Evolutionary conservation across 2,888 invertebrate species (phyloP), one percentile per base, ranked within the genome.

Genomic region (Nycteola revayana): DNA sequence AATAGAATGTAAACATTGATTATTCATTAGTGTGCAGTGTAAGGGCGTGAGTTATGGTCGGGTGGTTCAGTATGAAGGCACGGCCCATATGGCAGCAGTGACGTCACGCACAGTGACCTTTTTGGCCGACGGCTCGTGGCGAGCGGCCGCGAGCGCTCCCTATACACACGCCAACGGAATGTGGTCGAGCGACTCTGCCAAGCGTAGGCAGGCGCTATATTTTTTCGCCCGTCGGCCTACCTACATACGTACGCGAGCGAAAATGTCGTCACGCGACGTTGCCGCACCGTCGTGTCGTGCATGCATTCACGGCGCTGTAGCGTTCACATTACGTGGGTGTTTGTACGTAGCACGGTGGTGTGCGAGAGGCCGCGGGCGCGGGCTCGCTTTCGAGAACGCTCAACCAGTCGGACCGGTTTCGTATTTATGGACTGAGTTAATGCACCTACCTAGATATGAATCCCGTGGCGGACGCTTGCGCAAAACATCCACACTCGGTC

Each of bases 181-280:
- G 87, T 85, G 80, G 86, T 85, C 77, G 79, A 70, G 69, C 83
- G 60, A 77, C 82, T 85, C 74, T 81, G 85, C 85, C 85, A 81
- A 85, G 84, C 87, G 84, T 83, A 82, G 87, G 83, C 80, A 77
- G 83, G 77, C 79, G 76, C 73, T 82, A 75, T 84, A 83, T 84
- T 86, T 85, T 85, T 86, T 86, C 81, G 81, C 79, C 72, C 66
- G 75, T 57, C 75, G 75, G 75, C 80, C 79, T 80, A 82, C 82
- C 82, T 84, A 85, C 80, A 80, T 82, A 84, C 86, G 80, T 83
- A 83, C 77, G 77, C 81, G 77, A 84, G 88, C 89, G 85, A 89
- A 89, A 88, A 89, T 90, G 90, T 89, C 90, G 90, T 90, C 90
- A 90, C 84, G 85, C 89, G 83, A 79, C 83, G 90, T 89, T 90